A percentile compares a stretch with the other conserved stretches of the same genome.
phyloP scores from a whole-genome alignment of 2,888 invertebrate species.

The Trichogramma evanescens region DNA sequence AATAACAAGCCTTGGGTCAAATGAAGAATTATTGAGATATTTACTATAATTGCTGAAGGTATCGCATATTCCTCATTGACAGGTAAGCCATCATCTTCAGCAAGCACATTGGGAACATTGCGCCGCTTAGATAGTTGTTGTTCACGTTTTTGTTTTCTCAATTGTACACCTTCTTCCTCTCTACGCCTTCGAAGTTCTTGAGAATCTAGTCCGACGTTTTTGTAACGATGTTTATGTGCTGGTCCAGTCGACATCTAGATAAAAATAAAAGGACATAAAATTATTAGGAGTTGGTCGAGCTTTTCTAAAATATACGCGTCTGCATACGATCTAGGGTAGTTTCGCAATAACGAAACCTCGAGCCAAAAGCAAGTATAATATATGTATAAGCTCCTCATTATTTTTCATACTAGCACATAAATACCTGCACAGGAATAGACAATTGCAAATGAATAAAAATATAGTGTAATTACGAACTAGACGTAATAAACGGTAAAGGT shows the following conservation, averaged over 20 bases:
- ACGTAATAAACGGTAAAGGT: no score
- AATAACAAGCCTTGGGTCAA: neutral
- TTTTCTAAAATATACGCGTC: no score
- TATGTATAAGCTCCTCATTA: no score
- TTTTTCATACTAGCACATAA: no score
- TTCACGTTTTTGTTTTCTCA: constrained; percentile 91
- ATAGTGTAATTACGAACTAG: no score
- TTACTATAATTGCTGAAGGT: constrained; percentile 8
- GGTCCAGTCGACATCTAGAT: constrained; percentile 69
- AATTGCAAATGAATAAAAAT: no score
- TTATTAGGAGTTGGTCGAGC: neutral
- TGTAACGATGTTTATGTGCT: constrained; percentile 83
- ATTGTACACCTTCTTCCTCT: constrained; percentile 93
- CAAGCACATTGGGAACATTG: constrained; percentile 59
- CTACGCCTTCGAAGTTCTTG: constrained; percentile 84
- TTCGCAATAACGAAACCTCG: neutral
- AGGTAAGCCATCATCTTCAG: constrained; percentile 38
- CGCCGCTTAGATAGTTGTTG: constrained; percentile 88
- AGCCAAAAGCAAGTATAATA: neutral
- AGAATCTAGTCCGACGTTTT: constrained; percentile 86
- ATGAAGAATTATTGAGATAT: neutral
- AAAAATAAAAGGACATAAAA: constrained; percentile 5
- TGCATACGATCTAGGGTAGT: neutral
- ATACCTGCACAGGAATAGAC: no score
- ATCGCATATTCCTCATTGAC: constrained; percentile 33